These are phyloP conservation scores for Hirtodrosophila histrioides DNA, from an alignment of 2,888 invertebrate species.

Conservation along the genomic window DNA sequence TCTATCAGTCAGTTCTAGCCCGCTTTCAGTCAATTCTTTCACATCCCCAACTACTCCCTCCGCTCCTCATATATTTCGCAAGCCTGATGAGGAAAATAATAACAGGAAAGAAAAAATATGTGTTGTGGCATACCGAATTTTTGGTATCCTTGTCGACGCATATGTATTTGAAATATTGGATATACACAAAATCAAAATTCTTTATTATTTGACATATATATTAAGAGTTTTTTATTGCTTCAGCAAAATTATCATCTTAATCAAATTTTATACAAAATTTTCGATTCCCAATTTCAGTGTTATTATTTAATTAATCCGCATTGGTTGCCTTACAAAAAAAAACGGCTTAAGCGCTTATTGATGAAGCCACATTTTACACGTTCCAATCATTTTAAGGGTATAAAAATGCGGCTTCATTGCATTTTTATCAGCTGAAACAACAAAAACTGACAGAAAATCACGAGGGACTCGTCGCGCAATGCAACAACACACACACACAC, in stretches of 20 bases:
- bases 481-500: constrained; percentile 12
- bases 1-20: constrained; percentile 66
- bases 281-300: no score
- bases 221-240: no score
- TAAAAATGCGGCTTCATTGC: constrained; percentile 27
- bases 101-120: constrained; percentile 2
- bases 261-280: no score
- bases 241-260: no score
- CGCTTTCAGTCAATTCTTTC: constrained; percentile 26
- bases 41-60: background rate
- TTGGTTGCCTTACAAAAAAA: no score
- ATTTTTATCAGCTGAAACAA: constrained; percentile 52
- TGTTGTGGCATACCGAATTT: background rate
- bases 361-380: no score
- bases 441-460: constrained; percentile 47
- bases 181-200: no score
- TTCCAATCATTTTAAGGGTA: constrained; percentile 9
- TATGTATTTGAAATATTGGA: background rate
- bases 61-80: constrained; percentile 19
- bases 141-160: constrained; percentile 6
- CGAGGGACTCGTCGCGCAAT: constrained; percentile 39
- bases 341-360: no score
- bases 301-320: no score
- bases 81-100: constrained; percentile 11
- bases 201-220: no score